phyloP scores from a whole-genome alignment of 2,888 invertebrate species.

The Ferrisia virgata region DNA sequence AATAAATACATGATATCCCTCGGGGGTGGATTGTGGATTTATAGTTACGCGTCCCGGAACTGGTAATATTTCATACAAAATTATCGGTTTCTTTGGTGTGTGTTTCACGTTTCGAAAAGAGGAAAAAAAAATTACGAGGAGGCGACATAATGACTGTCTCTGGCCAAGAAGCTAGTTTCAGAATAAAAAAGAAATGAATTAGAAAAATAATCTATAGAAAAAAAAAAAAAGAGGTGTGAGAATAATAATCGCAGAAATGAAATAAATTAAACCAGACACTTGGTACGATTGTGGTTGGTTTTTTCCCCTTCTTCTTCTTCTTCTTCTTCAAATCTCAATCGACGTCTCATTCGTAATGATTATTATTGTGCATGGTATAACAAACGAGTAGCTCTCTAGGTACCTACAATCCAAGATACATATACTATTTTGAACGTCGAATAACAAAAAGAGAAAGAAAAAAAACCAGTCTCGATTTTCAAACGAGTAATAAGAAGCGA shows the following conservation, averaged over 20 bases:
- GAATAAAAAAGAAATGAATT: not conserved
- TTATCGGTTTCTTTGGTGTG: not conserved
- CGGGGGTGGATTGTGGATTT: not conserved
- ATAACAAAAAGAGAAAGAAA: too few species aligned
- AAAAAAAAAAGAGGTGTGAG: not conserved
- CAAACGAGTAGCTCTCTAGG: too few species aligned
- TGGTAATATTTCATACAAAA: not conserved
- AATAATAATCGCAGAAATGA: not conserved
- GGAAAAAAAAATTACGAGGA: not conserved
- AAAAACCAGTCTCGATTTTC: not conserved
- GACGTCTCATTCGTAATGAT: not conserved
- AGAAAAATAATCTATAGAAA: too few species aligned
- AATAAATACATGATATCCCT: not conserved
- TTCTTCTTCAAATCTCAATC: not conserved
- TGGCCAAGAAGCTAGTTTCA: not conserved
- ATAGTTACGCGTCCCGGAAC: not conserved
- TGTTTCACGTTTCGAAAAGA: not conserved
- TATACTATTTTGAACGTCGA: not conserved
- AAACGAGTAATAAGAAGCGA: not conserved
- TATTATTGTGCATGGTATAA: not conserved
- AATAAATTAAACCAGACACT: not conserved
- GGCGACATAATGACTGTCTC: not conserved
- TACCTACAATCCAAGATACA: not conserved
- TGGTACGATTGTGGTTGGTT: not conserved
- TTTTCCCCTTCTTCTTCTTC: not conserved